Conservation (phyloP, 2,888 invertebrate genomes). For the Norana najaformis region DNA sequence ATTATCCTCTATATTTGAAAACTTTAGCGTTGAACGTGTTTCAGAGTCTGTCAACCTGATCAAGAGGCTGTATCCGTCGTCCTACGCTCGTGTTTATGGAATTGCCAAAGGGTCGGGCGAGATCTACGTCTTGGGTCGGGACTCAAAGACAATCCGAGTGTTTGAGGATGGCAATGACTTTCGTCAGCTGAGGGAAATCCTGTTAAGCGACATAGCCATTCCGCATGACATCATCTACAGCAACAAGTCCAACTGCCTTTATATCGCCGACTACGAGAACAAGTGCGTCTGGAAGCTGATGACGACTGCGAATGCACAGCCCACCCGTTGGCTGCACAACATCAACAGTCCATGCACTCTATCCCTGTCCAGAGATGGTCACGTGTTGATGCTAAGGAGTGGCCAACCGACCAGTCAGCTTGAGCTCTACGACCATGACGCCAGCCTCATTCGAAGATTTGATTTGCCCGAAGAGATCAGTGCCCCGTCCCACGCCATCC, state of each 20-base stretch:
- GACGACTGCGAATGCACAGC: too few relatives aligned
- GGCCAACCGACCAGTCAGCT: not conserved
- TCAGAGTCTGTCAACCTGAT: not conserved
- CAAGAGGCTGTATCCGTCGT: not conserved
- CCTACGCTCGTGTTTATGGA: not conserved
- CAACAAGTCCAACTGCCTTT: not conserved
- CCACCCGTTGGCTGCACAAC: not conserved
- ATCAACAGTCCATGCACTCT: not conserved
- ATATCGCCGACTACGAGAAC: not conserved
- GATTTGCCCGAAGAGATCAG: too few relatives aligned
- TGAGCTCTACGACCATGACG: not conserved
- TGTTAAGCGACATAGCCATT: not conserved
- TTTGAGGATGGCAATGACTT: not conserved
- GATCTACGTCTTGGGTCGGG: not conserved
- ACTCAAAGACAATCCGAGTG: not conserved
- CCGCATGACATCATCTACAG: not conserved
- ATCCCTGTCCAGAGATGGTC: not conserved
- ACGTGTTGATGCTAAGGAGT: not conserved
- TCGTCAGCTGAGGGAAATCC: not conserved
- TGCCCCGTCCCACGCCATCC: not conserved
- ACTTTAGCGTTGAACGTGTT: not conserved
- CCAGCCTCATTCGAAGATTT: not conserved
- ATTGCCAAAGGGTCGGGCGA: not conserved
- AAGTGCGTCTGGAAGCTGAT: not conserved
- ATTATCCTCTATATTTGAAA: too few relatives aligned